Conservation (phyloP, 2,113 vertebrate species). For the Crocuta crocuta region DNA sequence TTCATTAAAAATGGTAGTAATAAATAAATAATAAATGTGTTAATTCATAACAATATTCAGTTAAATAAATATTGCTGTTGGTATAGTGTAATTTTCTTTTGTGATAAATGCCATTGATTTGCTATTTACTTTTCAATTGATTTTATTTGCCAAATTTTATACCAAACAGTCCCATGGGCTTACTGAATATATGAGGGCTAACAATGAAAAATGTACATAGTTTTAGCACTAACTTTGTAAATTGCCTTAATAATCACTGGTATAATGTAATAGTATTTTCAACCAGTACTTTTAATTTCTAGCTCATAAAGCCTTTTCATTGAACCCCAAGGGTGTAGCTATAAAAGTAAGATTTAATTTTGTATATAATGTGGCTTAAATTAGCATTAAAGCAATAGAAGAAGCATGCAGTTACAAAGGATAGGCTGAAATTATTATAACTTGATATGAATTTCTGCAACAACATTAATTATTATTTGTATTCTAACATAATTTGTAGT, state of each 20-base stretch:
- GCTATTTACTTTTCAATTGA: conserved; percentile 87
- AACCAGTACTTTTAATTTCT: conserved; percentile 93
- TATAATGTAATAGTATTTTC: conserved; percentile 92
- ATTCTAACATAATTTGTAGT: conserved; percentile 85
- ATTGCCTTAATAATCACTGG: conserved; percentile 92
- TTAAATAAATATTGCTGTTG: conserved; percentile 83
- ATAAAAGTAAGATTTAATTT: conserved; percentile 94
- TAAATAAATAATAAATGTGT: neutral
- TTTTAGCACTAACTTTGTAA: conserved; percentile 92
- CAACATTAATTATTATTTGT: conserved; percentile 89
- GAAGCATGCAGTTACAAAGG: conserved; percentile 87
- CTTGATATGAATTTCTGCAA: conserved; percentile 86
- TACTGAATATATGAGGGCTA: conserved; percentile 89
- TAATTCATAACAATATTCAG: conserved; percentile 79
- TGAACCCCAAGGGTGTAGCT: conserved; percentile 92
- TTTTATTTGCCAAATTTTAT: conserved; percentile 88
- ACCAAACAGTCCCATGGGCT: conserved; percentile 89
- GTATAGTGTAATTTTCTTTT: conserved; percentile 81
- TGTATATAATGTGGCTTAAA: conserved; percentile 92
- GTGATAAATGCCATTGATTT: conserved; percentile 82
- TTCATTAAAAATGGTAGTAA: conserved; percentile 58
- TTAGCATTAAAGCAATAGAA: conserved; percentile 91
- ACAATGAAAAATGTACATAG: conserved; percentile 89
- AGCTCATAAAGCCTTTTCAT: conserved; percentile 92
- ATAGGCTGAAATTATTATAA: conserved; percentile 89